These are phyloP conservation scores for Sylvilagus floridanus DNA, from an alignment of 2,797 vertebrate genomes.

Conservation along the genomic window DNA sequence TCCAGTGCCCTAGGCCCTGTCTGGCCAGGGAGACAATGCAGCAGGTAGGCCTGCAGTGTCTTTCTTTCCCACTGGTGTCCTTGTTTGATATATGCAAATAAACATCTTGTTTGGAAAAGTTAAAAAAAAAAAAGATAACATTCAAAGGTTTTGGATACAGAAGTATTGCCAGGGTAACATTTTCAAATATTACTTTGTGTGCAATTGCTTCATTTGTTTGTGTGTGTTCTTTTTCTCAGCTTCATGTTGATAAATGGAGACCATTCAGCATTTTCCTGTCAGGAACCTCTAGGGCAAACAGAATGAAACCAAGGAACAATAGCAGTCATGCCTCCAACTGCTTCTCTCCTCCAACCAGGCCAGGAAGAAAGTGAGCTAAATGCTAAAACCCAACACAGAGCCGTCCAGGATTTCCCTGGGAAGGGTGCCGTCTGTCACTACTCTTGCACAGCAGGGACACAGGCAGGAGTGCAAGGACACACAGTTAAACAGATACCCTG, in stretches of 20 bases:
- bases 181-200: constrained; percentile 22
- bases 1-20: too few species aligned
- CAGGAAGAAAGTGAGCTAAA: background rate
- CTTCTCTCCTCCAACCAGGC: background rate
- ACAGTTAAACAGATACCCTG: background rate
- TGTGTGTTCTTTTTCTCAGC: constrained; percentile 36
- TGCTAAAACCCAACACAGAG: background rate
- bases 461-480: background rate
- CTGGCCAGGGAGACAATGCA: too few species aligned
- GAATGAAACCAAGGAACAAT: background rate
- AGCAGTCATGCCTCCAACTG: background rate
- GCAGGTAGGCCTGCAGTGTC: too few species aligned
- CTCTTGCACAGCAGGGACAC: background rate
- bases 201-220: background rate
- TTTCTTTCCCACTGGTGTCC: too few species aligned
- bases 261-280: constrained; percentile 16
- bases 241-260: constrained; percentile 44
- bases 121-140: background rate
- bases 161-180: constrained; percentile 11
- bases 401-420: background rate
- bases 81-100: too few species aligned
- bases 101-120: too few species aligned
- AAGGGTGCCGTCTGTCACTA: background rate
- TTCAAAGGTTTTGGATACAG: background rate
- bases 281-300: constrained; percentile 38